Evolutionary conservation across 1,140 invertebrate genomes (phyloP).

Genomic region (Camponotus vicinus): DNA sequence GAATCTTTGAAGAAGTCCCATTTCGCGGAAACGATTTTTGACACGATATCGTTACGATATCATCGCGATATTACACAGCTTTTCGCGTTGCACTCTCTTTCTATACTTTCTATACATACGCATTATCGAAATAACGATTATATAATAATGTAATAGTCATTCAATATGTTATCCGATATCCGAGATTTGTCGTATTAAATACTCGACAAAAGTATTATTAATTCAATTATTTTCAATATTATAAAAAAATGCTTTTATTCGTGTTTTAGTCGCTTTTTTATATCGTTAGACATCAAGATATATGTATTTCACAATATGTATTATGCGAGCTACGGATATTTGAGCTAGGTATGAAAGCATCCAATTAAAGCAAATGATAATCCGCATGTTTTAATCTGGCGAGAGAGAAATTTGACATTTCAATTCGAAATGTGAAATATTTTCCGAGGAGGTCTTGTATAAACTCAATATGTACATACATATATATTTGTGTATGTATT

Average conservation of each 20-base stretch:
- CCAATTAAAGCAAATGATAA: slow-evolving; percentile 1
- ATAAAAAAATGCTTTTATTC: too few species aligned
- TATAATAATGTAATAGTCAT: background rate
- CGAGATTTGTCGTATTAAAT: background rate
- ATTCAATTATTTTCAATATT: too few species aligned
- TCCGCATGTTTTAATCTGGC: background rate
- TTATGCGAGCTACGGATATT: slow-evolving; percentile 7
- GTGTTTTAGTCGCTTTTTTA: too few species aligned
- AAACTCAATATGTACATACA: background rate
- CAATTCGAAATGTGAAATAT: slow-evolving; percentile 1
- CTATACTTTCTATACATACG: background rate
- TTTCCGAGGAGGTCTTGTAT: background rate
- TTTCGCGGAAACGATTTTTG: slow-evolving; percentile 13
- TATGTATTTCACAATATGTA: too few species aligned
- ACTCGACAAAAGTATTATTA: too few species aligned
- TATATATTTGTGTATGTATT: background rate
- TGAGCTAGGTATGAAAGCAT: background rate
- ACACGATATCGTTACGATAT: slow-evolving; percentile 3
- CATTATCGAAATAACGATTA: too few species aligned
- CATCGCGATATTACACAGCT: background rate
- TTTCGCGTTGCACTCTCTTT: background rate
- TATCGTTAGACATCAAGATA: too few species aligned
- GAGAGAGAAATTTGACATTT: background rate
- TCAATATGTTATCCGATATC: background rate
- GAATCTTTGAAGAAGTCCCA: slow-evolving; percentile 32